Base-by-base conservation (phyloP, 2,797 vertebrate species). In the Neosilurus hyrtlii region DNA sequence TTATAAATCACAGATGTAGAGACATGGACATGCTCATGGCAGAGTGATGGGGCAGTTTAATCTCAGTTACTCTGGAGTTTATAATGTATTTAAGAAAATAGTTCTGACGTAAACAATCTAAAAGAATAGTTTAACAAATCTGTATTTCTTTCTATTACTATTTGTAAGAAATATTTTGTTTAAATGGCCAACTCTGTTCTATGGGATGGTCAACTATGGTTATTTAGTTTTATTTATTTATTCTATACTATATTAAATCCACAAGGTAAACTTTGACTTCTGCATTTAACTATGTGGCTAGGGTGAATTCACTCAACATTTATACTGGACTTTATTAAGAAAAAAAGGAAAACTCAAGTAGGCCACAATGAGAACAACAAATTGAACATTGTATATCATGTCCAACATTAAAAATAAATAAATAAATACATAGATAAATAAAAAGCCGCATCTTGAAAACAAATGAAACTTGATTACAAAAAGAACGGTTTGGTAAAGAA, bases 1-100 rank as follows among this genome's bases (percentile, higher is more conserved):
- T 70, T 56, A 79, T 71, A 72, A 79, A 79, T 79, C 82, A 78
- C 65, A 83, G 82, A 78, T 71, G 74, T 61, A 71, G 75, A 12
- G 75, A 71, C 57, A 52, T 8, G 49, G 73, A 51, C 81, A 22
- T 49, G 54, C 63, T 76, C 54, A 61, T 3, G 26, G 35, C 5
- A 12, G 54, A 70, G 59, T 77, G 62, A 76, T 7, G 24, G 4
- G 76, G 81, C 16, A 66, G 56, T 74, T 75, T 74, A 63, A 35
- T 66, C 62, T 30, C 57, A 22, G 49, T 11, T 6, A n/a, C 37
- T n/a, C 35, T 5, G 35, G n/a, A 72, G 49, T 72, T 54, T 26
- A 49, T 5, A 51, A 49, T 72, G 26, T 26, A 49, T 5, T n/a
- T 70, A 70, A n/a, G 66, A 15, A 68, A 49, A 30, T 10, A 70